Percentiles rank a stretch among this genome's conserved stretches.
These are phyloP conservation scores for Orientallactaga sibirica DNA, from an alignment of 2,797 vertebrate genomes.

Conservation along the genomic window DNA sequence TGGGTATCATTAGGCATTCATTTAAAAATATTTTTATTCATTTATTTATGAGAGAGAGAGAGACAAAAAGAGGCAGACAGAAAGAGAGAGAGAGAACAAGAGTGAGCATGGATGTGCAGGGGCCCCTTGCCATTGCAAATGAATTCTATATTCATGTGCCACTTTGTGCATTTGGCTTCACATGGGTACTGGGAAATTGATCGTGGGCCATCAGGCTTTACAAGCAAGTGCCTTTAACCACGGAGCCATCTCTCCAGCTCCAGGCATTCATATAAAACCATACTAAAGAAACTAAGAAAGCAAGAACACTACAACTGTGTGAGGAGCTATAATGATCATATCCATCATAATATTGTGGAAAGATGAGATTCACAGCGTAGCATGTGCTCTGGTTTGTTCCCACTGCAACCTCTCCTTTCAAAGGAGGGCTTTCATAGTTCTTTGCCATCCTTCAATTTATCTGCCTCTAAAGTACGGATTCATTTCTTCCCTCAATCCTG, in stretches of 20 bases:
- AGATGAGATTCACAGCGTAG: not conserved
- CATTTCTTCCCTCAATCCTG: slow-evolving; percentile 2
- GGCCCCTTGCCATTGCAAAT: no score
- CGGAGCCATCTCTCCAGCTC: no score
- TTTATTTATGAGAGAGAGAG: not conserved
- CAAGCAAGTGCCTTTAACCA: no score
- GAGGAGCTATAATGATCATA: not conserved
- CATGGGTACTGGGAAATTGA: no score
- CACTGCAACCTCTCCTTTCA: not conserved
- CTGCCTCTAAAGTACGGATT: not conserved
- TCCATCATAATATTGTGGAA: not conserved
- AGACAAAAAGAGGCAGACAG: no score
- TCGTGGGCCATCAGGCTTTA: no score
- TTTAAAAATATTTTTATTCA: not conserved
- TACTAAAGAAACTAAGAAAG: no score
- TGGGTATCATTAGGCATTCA: not conserved
- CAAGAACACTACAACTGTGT: not conserved
- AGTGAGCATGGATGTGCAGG: no score
- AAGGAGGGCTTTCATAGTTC: not conserved
- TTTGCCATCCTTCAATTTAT: not conserved
- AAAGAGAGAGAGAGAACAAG: no score
- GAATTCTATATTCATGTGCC: no score
- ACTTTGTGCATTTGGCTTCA: no score
- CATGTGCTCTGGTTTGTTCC: not conserved
- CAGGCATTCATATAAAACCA: not conserved